These are phyloP conservation scores for Cabera pusaria DNA, from an alignment of 2,888 invertebrate genomes.

Conservation along the genomic window DNA sequence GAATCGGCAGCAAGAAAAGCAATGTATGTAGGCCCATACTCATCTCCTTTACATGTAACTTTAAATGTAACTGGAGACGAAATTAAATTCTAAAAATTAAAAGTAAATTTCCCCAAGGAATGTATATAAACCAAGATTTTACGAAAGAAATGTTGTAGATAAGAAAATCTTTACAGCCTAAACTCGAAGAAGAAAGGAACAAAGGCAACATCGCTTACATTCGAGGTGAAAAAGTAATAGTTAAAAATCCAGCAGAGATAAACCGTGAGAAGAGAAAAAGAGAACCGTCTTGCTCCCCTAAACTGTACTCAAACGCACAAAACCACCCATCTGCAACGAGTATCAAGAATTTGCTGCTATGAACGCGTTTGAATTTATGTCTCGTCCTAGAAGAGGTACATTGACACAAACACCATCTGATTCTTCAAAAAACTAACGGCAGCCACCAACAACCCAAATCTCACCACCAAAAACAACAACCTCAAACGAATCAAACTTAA, in stretches of 20 bases:
- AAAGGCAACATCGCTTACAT: constrained; percentile 28
- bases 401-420: constrained; percentile 11
- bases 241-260: constrained; percentile 9
- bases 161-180: constrained; percentile 24
- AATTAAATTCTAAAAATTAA: constrained; percentile 16
- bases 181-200: constrained; percentile 23
- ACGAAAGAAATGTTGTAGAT: constrained; percentile 23
- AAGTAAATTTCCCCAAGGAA: constrained; percentile 13
- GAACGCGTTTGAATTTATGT: constrained; percentile 12
- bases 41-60: constrained; percentile 19
- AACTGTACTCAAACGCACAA: background rate
- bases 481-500: too few species aligned
- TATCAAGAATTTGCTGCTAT: constrained; percentile 19
- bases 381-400: constrained; percentile 17
- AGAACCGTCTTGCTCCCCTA: constrained; percentile 7
- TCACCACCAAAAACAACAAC: too few species aligned
- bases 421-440: too few species aligned
- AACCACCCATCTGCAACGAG: constrained; percentile 5
- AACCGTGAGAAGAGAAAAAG: constrained; percentile 22
- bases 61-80: constrained; percentile 18
- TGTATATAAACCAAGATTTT: constrained; percentile 25
- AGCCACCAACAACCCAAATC: too few species aligned
- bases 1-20: constrained; percentile 17
- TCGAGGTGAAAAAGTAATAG: constrained; percentile 16
- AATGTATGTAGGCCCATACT: constrained; percentile 17